Base-by-base conservation (phyloP, 1,140 invertebrate species). In the Sesamia nonagrioides region DNA sequence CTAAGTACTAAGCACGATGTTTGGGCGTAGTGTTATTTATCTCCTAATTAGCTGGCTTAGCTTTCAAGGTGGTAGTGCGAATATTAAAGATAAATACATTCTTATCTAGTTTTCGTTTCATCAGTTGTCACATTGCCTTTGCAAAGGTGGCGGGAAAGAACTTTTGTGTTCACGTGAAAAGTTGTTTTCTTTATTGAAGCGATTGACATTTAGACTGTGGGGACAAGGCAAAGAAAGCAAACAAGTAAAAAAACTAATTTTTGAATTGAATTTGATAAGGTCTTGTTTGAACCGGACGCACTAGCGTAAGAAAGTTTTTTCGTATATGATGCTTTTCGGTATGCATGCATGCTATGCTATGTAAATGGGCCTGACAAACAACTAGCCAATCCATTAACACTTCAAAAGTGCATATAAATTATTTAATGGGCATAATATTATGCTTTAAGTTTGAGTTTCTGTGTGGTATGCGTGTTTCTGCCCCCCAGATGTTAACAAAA, bases 1-100 rank as follows among this genome's bases (percentile, higher is more conserved):
- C 73, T 60, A n/a, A n/a, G n/a, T n/a, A 74, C 54, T 50, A 74
- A 80, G 74, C 79, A 80, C 79, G 56, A 69, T 71, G 79, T 68
- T 61, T 52, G 63, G 61, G 73, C 79, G 74, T 33, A 21, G 33
- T 52, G 48, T 66, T 63, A 77, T 80, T 66, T 61, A 77, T 72
- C 73, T 77, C 33, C 73, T 76, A 80, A 76, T 72, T 76, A 77
- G 35, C 40, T 61, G 40, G 48, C 35, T 40, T 35, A 0, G 37
- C n/a, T 63, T 63, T 63, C 60, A 63, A 42, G 56, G 56, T 63
- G 35, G 35, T 40, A 37, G 60, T 18, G 7, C 35, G 35, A 18
- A 42, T 63, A 40, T 27, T 50, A 69, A 50, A 27, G 42, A 45
- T 69, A 11, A 35, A 40, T 63, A 17, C 4, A 18, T 9, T n/a